A percentile compares a stretch with the other conserved stretches of the same genome.
Evolutionary conservation across 2,888 invertebrate genomes (phyloP).

Genomic region (Drosophila affinis): DNA sequence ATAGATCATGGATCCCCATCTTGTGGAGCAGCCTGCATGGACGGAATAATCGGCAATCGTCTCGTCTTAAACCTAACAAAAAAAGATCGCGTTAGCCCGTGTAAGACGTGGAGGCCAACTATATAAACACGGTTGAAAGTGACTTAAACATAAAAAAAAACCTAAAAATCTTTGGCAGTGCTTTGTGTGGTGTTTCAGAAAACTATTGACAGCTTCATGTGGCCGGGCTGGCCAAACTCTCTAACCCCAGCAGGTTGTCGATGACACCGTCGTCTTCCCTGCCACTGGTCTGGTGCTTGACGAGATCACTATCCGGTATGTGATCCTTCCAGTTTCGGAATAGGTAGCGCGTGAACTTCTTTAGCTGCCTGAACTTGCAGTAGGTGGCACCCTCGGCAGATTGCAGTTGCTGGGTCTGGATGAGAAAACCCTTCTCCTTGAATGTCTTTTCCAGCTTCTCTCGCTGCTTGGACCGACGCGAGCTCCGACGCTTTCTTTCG

Average conservation of each 20-base stretch:
- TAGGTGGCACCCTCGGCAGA: conserved; percentile 97
- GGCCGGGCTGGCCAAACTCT: conserved; percentile 40
- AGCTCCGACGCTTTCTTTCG: conserved; percentile 91
- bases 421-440: conserved; percentile 95
- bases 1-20: conserved; percentile 33
- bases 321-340: conserved; percentile 97
- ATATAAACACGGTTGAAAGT: too few relatives aligned
- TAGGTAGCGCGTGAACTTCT: conserved; percentile 95
- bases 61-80: conserved; percentile 54
- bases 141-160: conserved; percentile 6
- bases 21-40: conserved; percentile 58
- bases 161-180: conserved; percentile 73
- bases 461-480: conserved; percentile 91
- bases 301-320: conserved; percentile 86
- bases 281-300: conserved; percentile 45
- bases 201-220: conserved; percentile 10
- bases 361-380: conserved; percentile 94
- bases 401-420: conserved; percentile 96
- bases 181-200: conserved; percentile 24
- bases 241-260: conserved; percentile 51
- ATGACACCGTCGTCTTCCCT: conserved; percentile 42
- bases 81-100: conserved; percentile 17
- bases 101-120: too few relatives aligned
- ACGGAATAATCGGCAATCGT: conserved; percentile 55
- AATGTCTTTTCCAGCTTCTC: conserved; percentile 96